Conservation (phyloP, 92 coral and sea anemone genomes). For the Epizoanthus stellaris region DNA sequence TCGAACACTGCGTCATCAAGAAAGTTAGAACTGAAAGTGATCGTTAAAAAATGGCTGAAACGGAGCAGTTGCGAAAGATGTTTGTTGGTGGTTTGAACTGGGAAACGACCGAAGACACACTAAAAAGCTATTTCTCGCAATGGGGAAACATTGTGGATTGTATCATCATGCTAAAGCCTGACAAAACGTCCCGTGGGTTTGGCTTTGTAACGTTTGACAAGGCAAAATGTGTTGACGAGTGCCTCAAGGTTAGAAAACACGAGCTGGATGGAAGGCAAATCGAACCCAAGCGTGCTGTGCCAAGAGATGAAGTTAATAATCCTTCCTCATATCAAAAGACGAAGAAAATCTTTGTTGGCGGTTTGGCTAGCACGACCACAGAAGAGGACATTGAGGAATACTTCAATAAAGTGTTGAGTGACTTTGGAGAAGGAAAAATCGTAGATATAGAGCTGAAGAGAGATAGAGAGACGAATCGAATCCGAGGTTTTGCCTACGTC, state of each 20-base stretch:
- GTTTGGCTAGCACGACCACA: constrained; percentile 87
- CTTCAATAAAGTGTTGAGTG: constrained; percentile 76
- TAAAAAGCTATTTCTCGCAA: constrained; percentile 86
- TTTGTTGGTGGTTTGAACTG: constrained; percentile 94
- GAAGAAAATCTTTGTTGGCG: constrained; percentile 90
- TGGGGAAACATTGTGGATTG: constrained; percentile 97
- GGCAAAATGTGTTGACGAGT: constrained; percentile 83
- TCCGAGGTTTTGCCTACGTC: constrained; percentile 92
- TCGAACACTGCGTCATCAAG: neutral
- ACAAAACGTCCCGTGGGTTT: constrained; percentile 90
- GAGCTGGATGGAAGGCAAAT: constrained; percentile 86
- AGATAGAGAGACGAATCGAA: constrained; percentile 85
- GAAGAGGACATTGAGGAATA: constrained; percentile 90
- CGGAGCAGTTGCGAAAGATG: constrained; percentile 87
- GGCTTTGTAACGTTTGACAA: constrained; percentile 90
- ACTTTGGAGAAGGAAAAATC: constrained; percentile 85
- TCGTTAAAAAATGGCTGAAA: constrained; percentile 59
- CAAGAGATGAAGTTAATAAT: constrained; percentile 81
- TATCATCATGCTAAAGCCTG: constrained; percentile 86
- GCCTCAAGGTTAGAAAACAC: constrained; percentile 72
- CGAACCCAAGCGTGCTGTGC: constrained; percentile 94
- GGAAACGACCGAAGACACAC: constrained; percentile 82
- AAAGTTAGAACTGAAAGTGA: neutral
- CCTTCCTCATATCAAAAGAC: constrained; percentile 67
- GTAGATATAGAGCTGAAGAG: constrained; percentile 82